Evolutionary conservation across 2,888 invertebrate species (phyloP).

Genomic region (Eueremaeus valkanovi): DNA sequence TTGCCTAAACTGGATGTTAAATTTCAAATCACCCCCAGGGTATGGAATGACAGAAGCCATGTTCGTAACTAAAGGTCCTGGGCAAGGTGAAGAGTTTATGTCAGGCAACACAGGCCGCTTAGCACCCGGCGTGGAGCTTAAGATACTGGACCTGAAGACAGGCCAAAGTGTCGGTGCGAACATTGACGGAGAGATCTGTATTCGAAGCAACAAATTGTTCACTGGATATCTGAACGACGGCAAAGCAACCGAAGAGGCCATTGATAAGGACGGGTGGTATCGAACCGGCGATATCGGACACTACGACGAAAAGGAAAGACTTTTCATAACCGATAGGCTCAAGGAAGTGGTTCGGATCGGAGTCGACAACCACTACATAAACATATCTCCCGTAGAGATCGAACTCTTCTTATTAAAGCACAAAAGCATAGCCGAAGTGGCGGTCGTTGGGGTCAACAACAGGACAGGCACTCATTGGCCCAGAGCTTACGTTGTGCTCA

Average conservation of each 20-base stretch:
- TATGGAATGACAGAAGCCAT: constrained; percentile 24
- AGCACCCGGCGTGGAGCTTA: background rate
- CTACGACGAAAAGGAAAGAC: constrained; percentile 9
- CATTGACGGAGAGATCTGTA: constrained; percentile 27
- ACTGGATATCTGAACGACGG: constrained; percentile 15
- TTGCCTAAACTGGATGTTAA: background rate
- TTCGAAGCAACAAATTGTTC: background rate
- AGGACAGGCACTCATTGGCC: background rate
- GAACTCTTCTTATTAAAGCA: constrained; percentile 21
- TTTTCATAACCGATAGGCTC: constrained; percentile 19
- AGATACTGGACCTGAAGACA: constrained; percentile 24
- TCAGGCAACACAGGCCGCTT: no score
- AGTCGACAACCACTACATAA: background rate
- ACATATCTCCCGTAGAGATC: constrained; percentile 18
- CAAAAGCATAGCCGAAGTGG: constrained; percentile 2
- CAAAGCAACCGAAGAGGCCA: background rate
- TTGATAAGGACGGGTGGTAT: constrained; percentile 26
- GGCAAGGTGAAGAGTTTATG: no score
- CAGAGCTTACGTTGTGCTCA: constrained; percentile 18
- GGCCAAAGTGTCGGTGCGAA: background rate
- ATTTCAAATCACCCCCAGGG: background rate
- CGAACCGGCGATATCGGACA: constrained; percentile 25
- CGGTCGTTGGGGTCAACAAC: constrained; percentile 24
- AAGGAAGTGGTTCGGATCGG: constrained; percentile 10
- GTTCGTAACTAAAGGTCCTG: background rate